phyloP scores from a whole-genome alignment of 2,888 invertebrate genomes.

The Coleophora flavipennella region DNA sequence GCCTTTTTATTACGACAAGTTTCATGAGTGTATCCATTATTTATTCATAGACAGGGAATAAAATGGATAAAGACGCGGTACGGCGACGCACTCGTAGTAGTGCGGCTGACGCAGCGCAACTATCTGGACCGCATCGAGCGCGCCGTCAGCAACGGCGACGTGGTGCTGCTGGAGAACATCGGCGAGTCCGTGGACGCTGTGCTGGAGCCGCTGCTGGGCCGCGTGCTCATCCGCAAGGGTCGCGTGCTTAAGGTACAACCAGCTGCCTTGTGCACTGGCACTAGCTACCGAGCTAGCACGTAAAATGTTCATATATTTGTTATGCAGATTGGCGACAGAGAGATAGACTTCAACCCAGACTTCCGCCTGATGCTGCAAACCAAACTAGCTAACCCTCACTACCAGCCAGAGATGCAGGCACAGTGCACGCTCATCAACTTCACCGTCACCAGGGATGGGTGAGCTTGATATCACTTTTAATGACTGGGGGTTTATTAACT shows the following conservation, averaged over 20 bases:
- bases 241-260: conserved; percentile 71
- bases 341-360: conserved; percentile 87
- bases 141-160: conserved; percentile 80
- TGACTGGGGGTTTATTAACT: too few relatives aligned
- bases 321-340: conserved; percentile 91
- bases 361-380: conserved; percentile 92
- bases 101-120: conserved; percentile 84
- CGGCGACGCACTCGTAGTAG: conserved; percentile 78
- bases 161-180: conserved; percentile 90
- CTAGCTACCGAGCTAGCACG: too few relatives aligned
- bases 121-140: conserved; percentile 89
- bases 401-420: conserved; percentile 97
- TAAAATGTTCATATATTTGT: conserved; percentile 18
- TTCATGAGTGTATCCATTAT: too few relatives aligned
- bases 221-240: conserved; percentile 91
- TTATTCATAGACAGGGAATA: conserved; percentile 87
- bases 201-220: conserved; percentile 88
- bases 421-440: conserved; percentile 97
- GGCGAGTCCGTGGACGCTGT: conserved; percentile 92
- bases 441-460: conserved; percentile 92
- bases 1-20: too few relatives aligned
- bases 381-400: conserved; percentile 95
- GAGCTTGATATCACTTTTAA: conserved; percentile 15
- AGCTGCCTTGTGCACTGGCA: too few relatives aligned
- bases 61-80: conserved; percentile 97